Base-by-base conservation (phyloP, 2,113 vertebrate species). In the Clinocottus analis region DNA sequence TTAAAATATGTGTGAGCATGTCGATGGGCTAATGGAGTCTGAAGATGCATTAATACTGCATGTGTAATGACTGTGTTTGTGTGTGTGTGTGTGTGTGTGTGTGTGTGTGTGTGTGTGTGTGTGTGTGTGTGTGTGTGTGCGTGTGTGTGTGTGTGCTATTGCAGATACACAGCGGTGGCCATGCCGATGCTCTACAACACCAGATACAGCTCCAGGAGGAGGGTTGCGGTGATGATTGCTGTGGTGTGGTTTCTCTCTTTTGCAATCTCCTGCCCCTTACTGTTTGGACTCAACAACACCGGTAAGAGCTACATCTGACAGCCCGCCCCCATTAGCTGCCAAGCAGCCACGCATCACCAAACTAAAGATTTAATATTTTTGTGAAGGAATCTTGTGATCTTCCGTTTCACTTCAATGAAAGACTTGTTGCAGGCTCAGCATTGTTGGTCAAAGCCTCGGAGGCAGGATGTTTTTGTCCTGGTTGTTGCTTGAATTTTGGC, bases 101-200 rank as follows among this genome's bases (percentile, higher is more conserved):
- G 21, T 71, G 7, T 67, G 25, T 71, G 27, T 59, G 27, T 59
- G 17, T 27, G 62, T n/a, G 60, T 62, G 31, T 33, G 33, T 72
- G 19, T 70, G 6, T 62, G 25, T 74, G 25, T 27, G 23, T 56
- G 17, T 16, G 60, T 33, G 60, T 56, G 29, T 45, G 3, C 33
- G 23, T 47, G 55, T 63, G 33, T 37, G 4, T 45, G 27, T 29
- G 59, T 43, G 13, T 27, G 0, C 31, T 41, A 9, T 59, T 80
- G 25, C 90, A 94, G 94, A 61, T 95, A 94, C 91, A 95, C 93
- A 4, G 94, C 94, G 0, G 94, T 95, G 74, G 94, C 94, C 65
- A 95, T 95, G 94, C 94, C 94, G 3, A 60, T 95, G 86, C 93
- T 95, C 33, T 95, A 95, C 78, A 94, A 93, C 92, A 95, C 94